Percentiles rank a stretch among this genome's conserved stretches.
phyloP scores from a whole-genome alignment of 2,113 vertebrate species.

The Epinephelus moara region DNA sequence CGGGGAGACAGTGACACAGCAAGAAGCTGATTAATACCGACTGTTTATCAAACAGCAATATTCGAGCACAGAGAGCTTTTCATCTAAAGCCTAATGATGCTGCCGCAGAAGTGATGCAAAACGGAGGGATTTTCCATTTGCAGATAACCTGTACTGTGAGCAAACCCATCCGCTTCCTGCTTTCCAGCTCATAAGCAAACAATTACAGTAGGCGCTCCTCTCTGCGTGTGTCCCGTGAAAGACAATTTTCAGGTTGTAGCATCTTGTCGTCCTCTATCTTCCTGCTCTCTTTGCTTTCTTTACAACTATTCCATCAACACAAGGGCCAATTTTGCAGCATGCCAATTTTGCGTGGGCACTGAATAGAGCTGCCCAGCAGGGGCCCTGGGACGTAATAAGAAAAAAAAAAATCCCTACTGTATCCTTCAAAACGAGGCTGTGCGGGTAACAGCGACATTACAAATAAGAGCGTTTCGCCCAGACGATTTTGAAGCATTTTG shows the following conservation, averaged over 20 bases:
- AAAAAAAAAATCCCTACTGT: not conserved
- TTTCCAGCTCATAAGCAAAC: constrained; percentile 66
- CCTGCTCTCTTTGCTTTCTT: constrained; percentile 41
- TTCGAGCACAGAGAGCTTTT: constrained; percentile 38
- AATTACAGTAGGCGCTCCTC: constrained; percentile 58
- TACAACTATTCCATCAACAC: constrained; percentile 54
- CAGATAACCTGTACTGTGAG: constrained; percentile 64
- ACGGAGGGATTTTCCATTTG: constrained; percentile 56
- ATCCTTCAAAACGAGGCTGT: not conserved
- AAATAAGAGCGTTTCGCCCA: not conserved
- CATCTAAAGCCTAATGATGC: constrained; percentile 51
- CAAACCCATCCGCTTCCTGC: constrained; percentile 39
- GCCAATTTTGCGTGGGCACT: constrained; percentile 45
- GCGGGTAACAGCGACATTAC: constrained; percentile 6
- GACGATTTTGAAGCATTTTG: constrained; percentile 7
- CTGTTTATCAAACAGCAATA: constrained; percentile 67
- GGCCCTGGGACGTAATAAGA: constrained; percentile 9
- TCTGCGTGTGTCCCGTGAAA: constrained; percentile 70
- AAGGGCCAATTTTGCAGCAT: constrained; percentile 63
- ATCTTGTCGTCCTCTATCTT: constrained; percentile 50
- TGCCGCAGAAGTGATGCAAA: constrained; percentile 44
- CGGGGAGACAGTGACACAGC: constrained; percentile 33
- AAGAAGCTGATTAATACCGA: constrained; percentile 63
- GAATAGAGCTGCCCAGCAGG: constrained; percentile 55
- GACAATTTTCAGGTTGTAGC: constrained; percentile 68